phyloP scores from a whole-genome alignment of 2,888 invertebrate species.

The Eupithecia dodoneata region DNA sequence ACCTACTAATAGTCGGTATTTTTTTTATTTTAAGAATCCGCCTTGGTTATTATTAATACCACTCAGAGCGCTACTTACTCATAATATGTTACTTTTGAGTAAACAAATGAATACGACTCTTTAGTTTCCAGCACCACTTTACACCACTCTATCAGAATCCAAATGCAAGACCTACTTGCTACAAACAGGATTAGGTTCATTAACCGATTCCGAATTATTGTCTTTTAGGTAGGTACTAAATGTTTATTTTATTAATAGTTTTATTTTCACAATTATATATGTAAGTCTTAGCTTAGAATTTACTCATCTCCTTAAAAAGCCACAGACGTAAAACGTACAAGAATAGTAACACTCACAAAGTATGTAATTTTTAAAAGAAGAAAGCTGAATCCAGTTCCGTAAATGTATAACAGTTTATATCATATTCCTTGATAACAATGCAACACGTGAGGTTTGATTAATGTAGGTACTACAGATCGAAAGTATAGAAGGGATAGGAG shows the following conservation, averaged over 20 bases:
- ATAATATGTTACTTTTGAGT: background rate
- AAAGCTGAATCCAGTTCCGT: slow-evolving; percentile 10
- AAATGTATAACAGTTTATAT: slow-evolving; percentile 9
- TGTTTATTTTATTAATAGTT: background rate
- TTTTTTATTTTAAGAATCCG: background rate
- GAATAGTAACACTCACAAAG: slow-evolving; percentile 3
- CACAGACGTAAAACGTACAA: background rate
- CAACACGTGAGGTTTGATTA: slow-evolving; percentile 15
- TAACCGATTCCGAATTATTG: background rate
- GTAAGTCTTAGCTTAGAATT: background rate
- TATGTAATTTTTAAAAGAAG: slow-evolving; percentile 3
- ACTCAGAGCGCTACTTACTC: background rate
- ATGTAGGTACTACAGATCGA: slow-evolving; percentile 23
- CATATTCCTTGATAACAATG: slow-evolving; percentile 5
- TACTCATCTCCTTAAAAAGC: background rate
- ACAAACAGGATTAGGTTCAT: background rate
- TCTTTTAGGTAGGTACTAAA: background rate
- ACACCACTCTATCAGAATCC: background rate
- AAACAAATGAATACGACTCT: background rate
- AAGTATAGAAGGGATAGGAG: slow-evolving; percentile 34
- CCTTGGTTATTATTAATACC: background rate
- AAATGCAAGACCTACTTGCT: background rate
- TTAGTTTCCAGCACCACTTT: background rate
- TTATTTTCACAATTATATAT: too few species aligned
- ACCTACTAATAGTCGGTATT: background rate